Base-by-base conservation (phyloP, 2,888 invertebrate genomes). In the Nasonia oneida region DNA sequence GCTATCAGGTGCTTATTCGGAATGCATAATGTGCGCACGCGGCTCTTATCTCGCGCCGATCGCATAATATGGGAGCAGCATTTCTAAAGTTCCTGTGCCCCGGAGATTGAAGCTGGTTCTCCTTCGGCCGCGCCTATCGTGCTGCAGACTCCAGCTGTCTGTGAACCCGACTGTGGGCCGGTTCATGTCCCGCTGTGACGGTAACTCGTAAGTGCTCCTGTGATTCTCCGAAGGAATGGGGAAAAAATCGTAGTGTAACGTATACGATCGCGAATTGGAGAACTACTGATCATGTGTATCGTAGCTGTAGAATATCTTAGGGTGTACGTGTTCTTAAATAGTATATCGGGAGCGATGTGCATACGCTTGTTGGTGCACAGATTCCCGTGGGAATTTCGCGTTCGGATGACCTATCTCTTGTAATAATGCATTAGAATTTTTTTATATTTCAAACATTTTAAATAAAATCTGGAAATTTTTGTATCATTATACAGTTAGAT, bases 71-170 rank as follows among this genome's bases (percentile, higher is more conserved):
- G 50, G 78, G 57, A 79, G 42, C 73, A 61, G 29, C 77, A 85
- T 85, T 74, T 81, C 67, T 81, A 50, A 70, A 82, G 82, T 85
- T 85, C 82, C 76, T 77, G 57, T 71, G 50, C 39, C 6, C 47
- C 57, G 80, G 4, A 71, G 61, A 76, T 71, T 14, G 53, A 71
- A 71, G 61, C 81, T 64, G 84, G 84, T 57, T 80, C 53, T 61
- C 84, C 73, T 79, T 78, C 83, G 64, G 77, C 81, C 77, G 81
- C 77, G 73, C 77, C 77, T 53, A n/a, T 37, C 67, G 23, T 50
- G 53, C 12, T 23, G 33, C 23, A 78, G 64, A 42, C 33, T 33
- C 42, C 23, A 23, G 61, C 5, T 18, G n/a, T 12, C 29, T 29
- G 67, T 61, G 61, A 61, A 67, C 33, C 67, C 33, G 57, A 57